Evolutionary conservation across 2,797 vertebrate species (phyloP).

Genomic region (Mormyrops boulengeri): DNA sequence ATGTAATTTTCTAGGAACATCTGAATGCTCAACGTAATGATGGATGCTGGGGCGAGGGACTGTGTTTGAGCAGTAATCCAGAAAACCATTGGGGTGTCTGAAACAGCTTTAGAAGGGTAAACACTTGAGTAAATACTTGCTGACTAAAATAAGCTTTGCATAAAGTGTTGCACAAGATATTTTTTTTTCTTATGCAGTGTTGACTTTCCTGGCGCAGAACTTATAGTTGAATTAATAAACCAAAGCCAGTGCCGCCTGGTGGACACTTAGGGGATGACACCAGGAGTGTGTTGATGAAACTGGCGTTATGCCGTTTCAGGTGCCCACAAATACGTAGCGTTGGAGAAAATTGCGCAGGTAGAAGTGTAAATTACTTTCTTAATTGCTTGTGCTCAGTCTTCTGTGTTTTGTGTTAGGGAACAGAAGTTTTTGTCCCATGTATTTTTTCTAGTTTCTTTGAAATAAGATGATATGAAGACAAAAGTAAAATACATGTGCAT

Average conservation of each 20-base stretch:
- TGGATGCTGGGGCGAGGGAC: not conserved
- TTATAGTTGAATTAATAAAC: not conserved
- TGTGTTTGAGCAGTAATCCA: not conserved
- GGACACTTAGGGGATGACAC: not conserved
- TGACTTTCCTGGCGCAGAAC: not conserved
- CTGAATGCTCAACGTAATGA: not conserved
- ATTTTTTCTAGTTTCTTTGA: conserved; percentile 1
- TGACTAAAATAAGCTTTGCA: not conserved
- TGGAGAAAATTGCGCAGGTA: not conserved
- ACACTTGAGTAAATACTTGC: not conserved
- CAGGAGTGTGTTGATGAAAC: not conserved
- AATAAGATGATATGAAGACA: not conserved
- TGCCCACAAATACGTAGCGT: not conserved
- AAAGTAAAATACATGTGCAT: not conserved
- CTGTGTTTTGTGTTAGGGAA: not conserved
- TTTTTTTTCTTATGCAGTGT: not conserved
- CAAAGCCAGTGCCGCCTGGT: not conserved
- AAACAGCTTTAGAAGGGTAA: not conserved
- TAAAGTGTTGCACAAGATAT: not conserved
- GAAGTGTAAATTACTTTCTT: not conserved
- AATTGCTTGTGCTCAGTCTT: not conserved
- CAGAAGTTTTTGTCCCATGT: not conserved
- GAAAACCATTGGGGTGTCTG: not conserved
- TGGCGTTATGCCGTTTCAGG: not conserved
- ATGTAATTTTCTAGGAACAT: conserved; percentile 13